Evolutionary conservation across 2,888 invertebrate genomes (phyloP), one percentile per base, ranked within the genome.

Genomic region (Tiliacea citrago): DNA sequence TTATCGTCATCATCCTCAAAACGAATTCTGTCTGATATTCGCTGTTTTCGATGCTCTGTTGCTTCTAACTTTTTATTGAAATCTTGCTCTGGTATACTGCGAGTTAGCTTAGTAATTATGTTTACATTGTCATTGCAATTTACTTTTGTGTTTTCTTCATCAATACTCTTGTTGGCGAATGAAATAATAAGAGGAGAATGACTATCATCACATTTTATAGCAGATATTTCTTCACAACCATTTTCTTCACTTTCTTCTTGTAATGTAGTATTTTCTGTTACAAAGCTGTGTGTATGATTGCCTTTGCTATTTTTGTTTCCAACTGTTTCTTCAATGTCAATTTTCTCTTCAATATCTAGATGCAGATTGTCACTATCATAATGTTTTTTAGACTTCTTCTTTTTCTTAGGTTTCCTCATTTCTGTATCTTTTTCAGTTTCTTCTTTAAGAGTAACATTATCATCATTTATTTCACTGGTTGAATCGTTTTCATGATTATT

Each of bases 1-100:
- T 78, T 68, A 67, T 86, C 78, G 13, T 85, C 87, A 47, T 93
- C 92, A 69, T 94, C 93, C 87, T 95, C 95, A 91, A 94, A 94
- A 67, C 68, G 86, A 73, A 95, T 88, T 78, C 92, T 91, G 53
- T 94, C 95, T 55, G 93, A 92, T 79, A 94, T 88, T 81, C 86
- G 91, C 57, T 82, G 77, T 63, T 75, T 77, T 79, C 74, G 86
- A 60, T 65, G 68, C 35, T 57, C 70, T 29, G 60, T 60, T 58
- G 51, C 45, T 24, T 74, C 57, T 53, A 55, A 63, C n/a, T 62
- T 71, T 53, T 69, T 57, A 39, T 35, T 63, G 4, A 45, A 60
- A 47, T 60, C 16, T 61, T 47, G 45, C n/a, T 68, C 57, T 53
- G 29, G 13, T 53, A 55, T 16, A 60, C 16, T 71, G 21, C 16